phyloP scores from a whole-genome alignment of 2,888 invertebrate genomes.

The Rapana venosa region DNA sequence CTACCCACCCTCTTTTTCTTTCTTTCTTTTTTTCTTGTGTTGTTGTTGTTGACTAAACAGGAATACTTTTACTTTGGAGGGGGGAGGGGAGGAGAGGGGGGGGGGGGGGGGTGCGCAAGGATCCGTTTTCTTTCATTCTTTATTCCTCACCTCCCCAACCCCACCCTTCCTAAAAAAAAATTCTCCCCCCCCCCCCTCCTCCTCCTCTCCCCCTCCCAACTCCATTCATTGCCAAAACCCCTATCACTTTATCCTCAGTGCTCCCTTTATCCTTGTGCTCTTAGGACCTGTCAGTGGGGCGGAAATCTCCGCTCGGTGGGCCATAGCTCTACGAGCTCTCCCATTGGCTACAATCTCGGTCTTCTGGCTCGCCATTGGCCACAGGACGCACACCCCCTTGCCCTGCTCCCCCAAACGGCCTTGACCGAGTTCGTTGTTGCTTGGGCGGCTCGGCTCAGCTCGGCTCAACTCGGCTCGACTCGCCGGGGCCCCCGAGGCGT shows the following conservation, averaged over 20 bases:
- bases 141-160: no score
- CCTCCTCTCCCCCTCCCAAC: background rate
- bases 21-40: no score
- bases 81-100: no score
- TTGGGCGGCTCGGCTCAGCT: background rate
- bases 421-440: constrained; percentile 19
- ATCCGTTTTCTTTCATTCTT: no score
- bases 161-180: no score
- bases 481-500: background rate
- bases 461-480: no score
- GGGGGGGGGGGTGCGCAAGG: no score
- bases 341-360: constrained; percentile 47
- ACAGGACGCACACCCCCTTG: constrained; percentile 12
- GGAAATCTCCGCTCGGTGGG: constrained; percentile 18
- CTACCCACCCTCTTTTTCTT: background rate
- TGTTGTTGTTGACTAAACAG: no score
- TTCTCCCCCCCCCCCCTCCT: background rate
- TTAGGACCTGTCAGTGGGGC: background rate
- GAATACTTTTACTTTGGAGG: no score
- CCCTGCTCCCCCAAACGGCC: background rate
- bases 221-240: background rate
- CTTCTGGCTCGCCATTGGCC: constrained; percentile 27
- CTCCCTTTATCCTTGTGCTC: no score
- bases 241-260: no score
- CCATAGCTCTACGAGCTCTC: background rate